Conservation (phyloP, 2,113 vertebrate genomes). For the Ptilonorhynchus violaceus region DNA sequence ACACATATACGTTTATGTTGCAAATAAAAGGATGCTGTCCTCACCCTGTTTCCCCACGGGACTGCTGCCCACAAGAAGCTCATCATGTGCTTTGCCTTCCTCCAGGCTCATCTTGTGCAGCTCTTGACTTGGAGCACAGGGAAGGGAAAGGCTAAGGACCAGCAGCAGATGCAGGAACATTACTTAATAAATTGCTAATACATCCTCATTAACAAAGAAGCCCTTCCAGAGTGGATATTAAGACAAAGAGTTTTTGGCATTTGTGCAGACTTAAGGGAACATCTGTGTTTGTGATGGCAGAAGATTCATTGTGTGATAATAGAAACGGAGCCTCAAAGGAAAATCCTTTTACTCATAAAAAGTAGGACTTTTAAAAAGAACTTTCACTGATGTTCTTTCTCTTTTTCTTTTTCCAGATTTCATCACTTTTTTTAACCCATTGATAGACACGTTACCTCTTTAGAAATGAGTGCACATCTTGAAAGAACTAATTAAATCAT, state of each 20-base stretch:
- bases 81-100: background rate
- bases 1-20: fast-evolving
- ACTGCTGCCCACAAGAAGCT: background rate
- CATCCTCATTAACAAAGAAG: background rate
- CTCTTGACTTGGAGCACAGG: background rate
- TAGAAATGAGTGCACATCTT: background rate
- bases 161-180: background rate
- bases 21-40: background rate
- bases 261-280: background rate
- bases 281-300: constrained; percentile 27
- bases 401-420: background rate
- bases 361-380: background rate
- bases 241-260: background rate
- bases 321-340: background rate
- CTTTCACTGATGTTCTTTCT: background rate
- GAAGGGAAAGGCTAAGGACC: background rate
- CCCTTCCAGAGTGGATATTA: constrained; percentile 13
- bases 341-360: background rate
- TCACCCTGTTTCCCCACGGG: background rate
- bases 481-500: background rate
- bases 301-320: background rate
- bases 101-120: background rate
- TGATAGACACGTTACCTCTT: background rate
- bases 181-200: background rate
- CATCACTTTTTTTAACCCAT: background rate